These are phyloP conservation scores for Ammodytes dubius DNA, from an alignment of 2,113 vertebrate genomes.

Conservation along the genomic window DNA sequence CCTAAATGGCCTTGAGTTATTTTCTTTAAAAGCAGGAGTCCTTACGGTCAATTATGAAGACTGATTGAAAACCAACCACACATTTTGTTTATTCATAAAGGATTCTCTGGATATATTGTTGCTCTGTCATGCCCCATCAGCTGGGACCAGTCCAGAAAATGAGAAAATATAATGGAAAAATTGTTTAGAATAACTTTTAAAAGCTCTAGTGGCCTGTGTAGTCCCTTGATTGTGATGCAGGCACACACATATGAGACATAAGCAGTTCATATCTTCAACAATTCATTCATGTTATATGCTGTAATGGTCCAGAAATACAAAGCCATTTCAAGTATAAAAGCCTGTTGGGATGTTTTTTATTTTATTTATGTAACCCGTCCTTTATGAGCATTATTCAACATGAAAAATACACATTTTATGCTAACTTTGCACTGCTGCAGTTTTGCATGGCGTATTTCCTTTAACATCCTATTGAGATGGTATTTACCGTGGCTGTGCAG, in stretches of 20 bases:
- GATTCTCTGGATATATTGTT: background rate
- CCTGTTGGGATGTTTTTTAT: conserved; percentile 17
- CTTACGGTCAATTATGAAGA: background rate
- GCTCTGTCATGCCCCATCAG: background rate
- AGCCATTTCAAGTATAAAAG: conserved; percentile 30
- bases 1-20: background rate
- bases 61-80: background rate
- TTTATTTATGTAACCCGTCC: background rate
- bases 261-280: conserved; percentile 31
- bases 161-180: background rate
- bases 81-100: background rate
- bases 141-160: background rate
- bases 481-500: conserved; percentile 19
- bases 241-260: conserved; percentile 39
- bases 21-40: background rate
- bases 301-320: conserved; percentile 29
- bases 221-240: conserved; percentile 44
- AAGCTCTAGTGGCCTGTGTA: conserved; percentile 21
- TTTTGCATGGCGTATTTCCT: background rate
- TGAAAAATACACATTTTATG: background rate
- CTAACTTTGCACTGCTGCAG: background rate
- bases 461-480: conserved; percentile 28
- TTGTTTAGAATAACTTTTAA: background rate
- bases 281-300: conserved; percentile 21
- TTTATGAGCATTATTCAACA: background rate